Evolutionary conservation across 2,113 vertebrate genomes (phyloP), one percentile per base, ranked within the genome.

Genomic region (Sinocyclocheilus grahami): DNA sequence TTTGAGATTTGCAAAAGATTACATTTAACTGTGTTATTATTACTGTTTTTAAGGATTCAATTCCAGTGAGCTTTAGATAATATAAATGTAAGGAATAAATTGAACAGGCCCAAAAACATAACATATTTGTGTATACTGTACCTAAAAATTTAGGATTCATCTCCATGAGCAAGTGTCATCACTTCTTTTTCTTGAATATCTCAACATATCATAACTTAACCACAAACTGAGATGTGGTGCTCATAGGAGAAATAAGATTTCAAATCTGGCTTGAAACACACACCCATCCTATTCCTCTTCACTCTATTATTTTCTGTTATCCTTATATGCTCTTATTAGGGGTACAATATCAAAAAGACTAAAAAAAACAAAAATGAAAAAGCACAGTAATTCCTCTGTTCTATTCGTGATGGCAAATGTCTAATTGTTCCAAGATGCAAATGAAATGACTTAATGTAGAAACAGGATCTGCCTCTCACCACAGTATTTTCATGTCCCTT

Each of bases 401-500:
- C 22, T 53, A 9, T 30, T 78, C 16, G 2, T 20, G 51, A 53
- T 58, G 0, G 4, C 27, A 78, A 75, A 14, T 37, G 18, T 39
- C 5, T 14, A 48, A 60, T 79, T 22, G 2, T 58, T 22, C 27
- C 18, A 37, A 39, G 51, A 65, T 65, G 33, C 37, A 65, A 81
- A 81, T 65, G 12, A 46, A 65, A 27, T 27, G 78, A 65, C 62
- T 67, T 37, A 27, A 20, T 63, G 63, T 71, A 71, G 14, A 42
- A 84, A 60, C 30, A 39, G 69, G 82, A 39, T 83, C 67, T 74
- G 20, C 42, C 24, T 11, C 20, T 55, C 20, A 37, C 48, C 82
- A 84, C 33, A 58, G 30, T 74, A 74, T 84, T 72, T 58, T n/a
- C 51, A 84, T 75, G 33, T 82, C 46, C 11, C n/a, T 62, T 62